phyloP scores from a whole-genome alignment of 2,797 vertebrate species.

The Vipera latastei region DNA sequence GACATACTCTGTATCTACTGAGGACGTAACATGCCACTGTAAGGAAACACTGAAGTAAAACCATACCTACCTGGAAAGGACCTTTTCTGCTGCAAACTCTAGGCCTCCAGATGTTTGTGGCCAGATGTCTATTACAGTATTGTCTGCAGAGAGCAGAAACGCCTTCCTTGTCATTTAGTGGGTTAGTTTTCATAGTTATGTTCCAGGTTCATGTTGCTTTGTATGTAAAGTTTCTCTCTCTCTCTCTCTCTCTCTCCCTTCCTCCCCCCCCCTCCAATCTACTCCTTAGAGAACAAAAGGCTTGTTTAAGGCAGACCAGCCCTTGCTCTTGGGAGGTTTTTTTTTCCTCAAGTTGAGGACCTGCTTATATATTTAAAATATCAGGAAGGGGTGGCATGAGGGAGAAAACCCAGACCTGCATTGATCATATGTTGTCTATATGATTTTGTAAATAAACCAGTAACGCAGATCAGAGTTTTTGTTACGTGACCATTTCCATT shows the following conservation, averaged over 20 bases:
- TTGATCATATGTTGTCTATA: slow-evolving; percentile 55
- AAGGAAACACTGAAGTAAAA: neutral
- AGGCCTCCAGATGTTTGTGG: neutral
- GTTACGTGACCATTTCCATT: neutral
- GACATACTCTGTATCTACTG: neutral
- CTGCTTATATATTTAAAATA: slow-evolving; percentile 57
- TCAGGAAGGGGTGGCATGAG: slow-evolving; percentile 3
- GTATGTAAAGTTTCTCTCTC: too few relatives aligned
- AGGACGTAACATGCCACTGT: neutral
- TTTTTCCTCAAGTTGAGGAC: slow-evolving; percentile 48
- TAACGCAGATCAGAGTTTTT: slow-evolving; percentile 29
- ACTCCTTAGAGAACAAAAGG: neutral
- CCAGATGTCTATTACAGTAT: neutral
- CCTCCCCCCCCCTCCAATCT: neutral
- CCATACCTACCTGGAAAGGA: neutral
- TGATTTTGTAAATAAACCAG: slow-evolving; percentile 68
- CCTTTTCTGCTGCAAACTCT: neutral
- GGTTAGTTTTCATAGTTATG: neutral
- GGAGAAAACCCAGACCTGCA: neutral
- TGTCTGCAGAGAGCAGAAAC: neutral
- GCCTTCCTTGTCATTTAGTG: neutral
- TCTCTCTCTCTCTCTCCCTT: neutral
- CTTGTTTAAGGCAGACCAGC: slow-evolving; percentile 17
- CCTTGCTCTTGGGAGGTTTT: slow-evolving; percentile 49
- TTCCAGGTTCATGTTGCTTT: neutral